Percentiles rank a stretch among this genome's conserved stretches.
phyloP scores from a whole-genome alignment of 64 coral and sea anemone species.

The Trachythela sp. region DNA sequence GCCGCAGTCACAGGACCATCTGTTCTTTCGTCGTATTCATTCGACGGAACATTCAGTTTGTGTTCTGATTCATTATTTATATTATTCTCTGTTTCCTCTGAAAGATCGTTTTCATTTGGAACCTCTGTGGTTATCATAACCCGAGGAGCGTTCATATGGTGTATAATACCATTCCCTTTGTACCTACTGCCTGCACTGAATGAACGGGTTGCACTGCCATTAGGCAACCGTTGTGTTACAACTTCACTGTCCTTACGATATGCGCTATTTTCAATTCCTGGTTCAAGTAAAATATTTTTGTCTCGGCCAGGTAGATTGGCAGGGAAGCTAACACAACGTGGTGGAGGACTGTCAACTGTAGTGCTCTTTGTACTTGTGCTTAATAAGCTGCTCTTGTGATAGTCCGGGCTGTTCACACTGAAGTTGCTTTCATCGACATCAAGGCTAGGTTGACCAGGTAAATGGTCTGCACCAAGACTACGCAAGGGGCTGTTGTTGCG shows the following conservation, averaged over 20 bases:
- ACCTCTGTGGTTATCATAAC: not conserved
- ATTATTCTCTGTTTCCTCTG: not conserved
- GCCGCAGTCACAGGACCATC: not conserved
- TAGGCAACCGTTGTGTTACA: not conserved
- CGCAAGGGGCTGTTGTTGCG: not conserved
- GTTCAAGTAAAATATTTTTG: not conserved
- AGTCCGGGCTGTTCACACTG: not conserved
- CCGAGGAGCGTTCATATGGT: not conserved
- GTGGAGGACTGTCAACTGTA: not conserved
- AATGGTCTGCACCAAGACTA: not conserved
- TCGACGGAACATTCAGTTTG: not conserved
- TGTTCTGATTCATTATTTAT: not conserved
- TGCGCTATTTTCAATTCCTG: not conserved
- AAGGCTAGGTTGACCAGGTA: not conserved
- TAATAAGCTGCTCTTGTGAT: not conserved
- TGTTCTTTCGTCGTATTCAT: not conserved
- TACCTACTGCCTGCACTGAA: not conserved
- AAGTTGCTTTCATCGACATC: not conserved
- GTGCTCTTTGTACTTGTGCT: not conserved
- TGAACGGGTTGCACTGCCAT: not conserved
- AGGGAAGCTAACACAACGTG: not conserved
- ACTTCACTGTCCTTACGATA: not conserved
- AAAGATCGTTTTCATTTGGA: not conserved
- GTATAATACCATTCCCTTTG: not conserved
- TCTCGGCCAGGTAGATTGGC: not conserved